phyloP scores from a whole-genome alignment of 2,113 vertebrate species.

The Varanus salvator region DNA sequence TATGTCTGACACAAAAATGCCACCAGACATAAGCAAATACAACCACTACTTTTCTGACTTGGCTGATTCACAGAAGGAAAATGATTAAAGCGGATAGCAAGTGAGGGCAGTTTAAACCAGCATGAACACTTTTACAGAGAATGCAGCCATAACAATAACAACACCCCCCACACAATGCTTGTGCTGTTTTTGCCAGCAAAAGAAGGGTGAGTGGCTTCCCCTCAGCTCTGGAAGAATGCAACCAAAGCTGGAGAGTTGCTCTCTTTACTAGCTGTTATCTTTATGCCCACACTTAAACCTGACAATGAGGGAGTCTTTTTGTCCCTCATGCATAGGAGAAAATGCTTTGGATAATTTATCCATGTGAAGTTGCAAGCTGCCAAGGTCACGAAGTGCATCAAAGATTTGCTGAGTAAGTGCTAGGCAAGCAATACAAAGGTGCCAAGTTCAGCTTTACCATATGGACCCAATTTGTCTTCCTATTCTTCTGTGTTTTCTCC shows the following conservation, averaged over 20 bases:
- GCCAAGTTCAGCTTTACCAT: slow-evolving; percentile 38
- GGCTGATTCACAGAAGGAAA: not conserved
- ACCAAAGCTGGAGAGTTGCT: not conserved
- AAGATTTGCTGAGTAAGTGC: slow-evolving; percentile 40
- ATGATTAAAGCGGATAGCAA: not conserved
- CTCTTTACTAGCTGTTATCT: not conserved
- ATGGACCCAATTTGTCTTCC: slow-evolving; percentile 45
- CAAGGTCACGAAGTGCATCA: slow-evolving; percentile 27
- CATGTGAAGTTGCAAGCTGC: slow-evolving; percentile 36
- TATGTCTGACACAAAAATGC: not conserved
- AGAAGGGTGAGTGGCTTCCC: not conserved
- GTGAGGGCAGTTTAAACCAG: not conserved
- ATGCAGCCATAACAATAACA: not conserved
- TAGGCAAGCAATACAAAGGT: slow-evolving; percentile 35
- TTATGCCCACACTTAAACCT: not conserved
- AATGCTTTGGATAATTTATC: slow-evolving; percentile 44
- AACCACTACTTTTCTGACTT: not conserved
- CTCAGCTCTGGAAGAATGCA: not conserved
- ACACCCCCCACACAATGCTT: not conserved
- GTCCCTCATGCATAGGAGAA: slow-evolving; percentile 36
- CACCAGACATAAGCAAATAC: not conserved
- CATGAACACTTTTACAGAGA: not conserved
- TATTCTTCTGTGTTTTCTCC: slow-evolving; percentile 19
- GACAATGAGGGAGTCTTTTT: slow-evolving; percentile 23
- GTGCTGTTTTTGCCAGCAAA: not conserved